Evolutionary conservation across 2,888 invertebrate species (phyloP), one percentile per base, ranked within the genome.

Genomic region (Monochamus alternatus): DNA sequence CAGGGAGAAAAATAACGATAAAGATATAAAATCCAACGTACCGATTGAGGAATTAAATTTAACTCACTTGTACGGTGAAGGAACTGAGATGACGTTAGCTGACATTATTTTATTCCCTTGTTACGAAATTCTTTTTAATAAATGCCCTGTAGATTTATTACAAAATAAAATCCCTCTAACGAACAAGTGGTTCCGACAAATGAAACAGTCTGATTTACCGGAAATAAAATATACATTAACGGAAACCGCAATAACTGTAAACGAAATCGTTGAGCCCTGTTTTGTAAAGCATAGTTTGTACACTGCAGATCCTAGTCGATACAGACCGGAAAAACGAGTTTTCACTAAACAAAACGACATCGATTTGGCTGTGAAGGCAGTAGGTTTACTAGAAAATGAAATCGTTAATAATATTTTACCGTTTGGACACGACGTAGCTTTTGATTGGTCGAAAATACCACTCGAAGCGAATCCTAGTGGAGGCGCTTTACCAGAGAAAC

Each of bases 11-110:
- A 84, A 81, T 72, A 85, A 84, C 62, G 76, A 86, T 74, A 85
- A 85, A 80, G 78, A 82, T 58, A 88, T 90, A n/a, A 88, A 90
- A 76, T 89, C 89, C 74, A 88, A 88, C n/a, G 86, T 88, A 1
- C 91, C 90, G 74, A 89, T 91, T 65, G 88, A 90, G 80, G 89
- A 91, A 75, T 86, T 93, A 12, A 87, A 91, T 78, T 87, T 93
- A 5, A 90, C 90, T 52, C 97, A 97, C 87, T 90, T 91, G 67
- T 98, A 93, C 90, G 94, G 95, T 2, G 97, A 98, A 89, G 97
- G 97, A 0, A 93, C 94, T 1, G 92, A 91, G 79, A 91, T 97
- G 84, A 96, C 96, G 0, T 89, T 98, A 81, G 94, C 97, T 3
- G 98, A 98, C 89, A 87, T 97, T 58, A 92, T 97, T 75, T 90